Base-by-base conservation (phyloP, 2,888 invertebrate genomes). In the Seira ritae region DNA sequence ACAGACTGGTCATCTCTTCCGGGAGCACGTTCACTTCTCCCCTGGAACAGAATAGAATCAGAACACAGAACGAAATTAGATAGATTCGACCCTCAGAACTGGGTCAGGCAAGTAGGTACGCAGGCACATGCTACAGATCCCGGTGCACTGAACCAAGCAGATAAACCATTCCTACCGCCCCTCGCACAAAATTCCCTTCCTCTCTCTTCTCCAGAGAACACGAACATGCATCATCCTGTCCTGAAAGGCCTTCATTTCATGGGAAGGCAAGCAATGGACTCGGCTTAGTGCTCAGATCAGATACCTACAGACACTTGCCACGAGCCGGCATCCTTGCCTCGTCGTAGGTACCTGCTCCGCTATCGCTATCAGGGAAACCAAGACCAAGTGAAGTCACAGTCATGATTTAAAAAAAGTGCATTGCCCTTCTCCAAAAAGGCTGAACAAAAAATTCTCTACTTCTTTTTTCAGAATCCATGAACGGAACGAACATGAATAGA, bases 21-120 rank as follows among this genome's bases (percentile, higher is more conserved):
- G 87, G 85, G 62, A 84, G 84, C 80, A 88, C 88, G 69, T 86
- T 87, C 60, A 87, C 87, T 69, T 86, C 85, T 46, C 88, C 87
- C 72, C 87, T 88, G 82, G 8, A 81, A 84, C 19, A 17, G 1
- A 79, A 20, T 1, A 60, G n/a, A 20, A 79, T 24, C 75, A 74
- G 42, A 72, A 23, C 6, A 42, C 6, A 42, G 55, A 42, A 68
- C 55, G n/a, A 50, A 8, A 20, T 24, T 24, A 22, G 20, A 50
- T 31, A 50, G 6, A 12, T 73, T 31, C 31, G 31, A 8, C 55
- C n/a, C 31, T 77, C 78, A 31, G 65, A 69, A 19, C 1, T 68
- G 55, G 73, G 80, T 74, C 46, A 66, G 62, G 3, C 22, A 17
- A 17, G 65, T 65, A 65, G 65, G 65, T 22, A 65, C 20, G 4